A percentile compares a stretch with the other conserved stretches of the same genome.
Conservation (phyloP, 2,888 invertebrate genomes). For the Drosophila paracracens region DNA sequence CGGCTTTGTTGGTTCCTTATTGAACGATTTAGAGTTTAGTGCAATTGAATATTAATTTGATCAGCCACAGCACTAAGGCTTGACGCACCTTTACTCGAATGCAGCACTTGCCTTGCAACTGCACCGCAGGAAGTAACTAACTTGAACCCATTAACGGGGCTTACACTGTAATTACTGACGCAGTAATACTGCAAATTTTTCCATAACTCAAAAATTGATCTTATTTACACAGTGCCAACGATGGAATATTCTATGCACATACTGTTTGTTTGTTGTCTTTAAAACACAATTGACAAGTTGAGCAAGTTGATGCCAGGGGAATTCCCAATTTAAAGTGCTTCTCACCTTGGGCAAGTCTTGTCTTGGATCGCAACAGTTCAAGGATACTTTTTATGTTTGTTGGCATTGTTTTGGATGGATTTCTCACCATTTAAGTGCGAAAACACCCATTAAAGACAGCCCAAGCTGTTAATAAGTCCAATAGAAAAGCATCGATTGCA, state of each 20-base stretch:
- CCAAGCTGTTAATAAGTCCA: background rate
- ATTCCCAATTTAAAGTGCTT: conserved; percentile 18
- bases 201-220: background rate
- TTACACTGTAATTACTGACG: background rate
- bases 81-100: background rate
- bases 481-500: background rate
- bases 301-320: conserved; percentile 1
- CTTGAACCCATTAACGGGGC: conserved; percentile 1
- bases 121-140: background rate
- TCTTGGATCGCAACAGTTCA: background rate
- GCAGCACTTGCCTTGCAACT: background rate
- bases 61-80: background rate
- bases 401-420: conserved; percentile 1
- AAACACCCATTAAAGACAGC: conserved; percentile 18
- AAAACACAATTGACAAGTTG: background rate
- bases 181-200: background rate
- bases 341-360: background rate
- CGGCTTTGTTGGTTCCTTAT: conserved; percentile 58
- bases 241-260: conserved; percentile 7
- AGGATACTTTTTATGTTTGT: conserved; percentile 22
- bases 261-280: background rate
- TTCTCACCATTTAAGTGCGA: conserved; percentile 41
- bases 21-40: conserved; percentile 28
- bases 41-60: conserved; percentile 53
- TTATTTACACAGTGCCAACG: background rate